Base-by-base conservation (phyloP, 2,888 invertebrate genomes). In the Caenorhabditis wallacei region DNA sequence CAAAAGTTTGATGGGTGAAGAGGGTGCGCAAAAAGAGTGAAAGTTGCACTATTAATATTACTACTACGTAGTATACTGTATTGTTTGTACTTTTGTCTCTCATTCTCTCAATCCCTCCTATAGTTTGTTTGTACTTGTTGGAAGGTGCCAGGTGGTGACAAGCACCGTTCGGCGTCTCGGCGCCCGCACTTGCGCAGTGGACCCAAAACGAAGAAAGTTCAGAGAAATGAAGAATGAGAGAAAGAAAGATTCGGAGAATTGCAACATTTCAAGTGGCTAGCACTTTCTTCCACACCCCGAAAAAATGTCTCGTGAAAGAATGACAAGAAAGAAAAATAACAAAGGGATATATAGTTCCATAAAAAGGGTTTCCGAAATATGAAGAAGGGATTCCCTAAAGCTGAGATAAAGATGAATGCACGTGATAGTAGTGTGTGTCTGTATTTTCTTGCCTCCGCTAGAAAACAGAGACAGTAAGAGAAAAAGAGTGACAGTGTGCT, bases 91-190 rank as follows among this genome's bases (percentile, higher is more conserved):
- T 78, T 69, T 78, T 51, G 61, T 61, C 61, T 51, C 51, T 37
- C 53, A 16, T 61, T 66, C 68, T 76, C 76, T 76, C 76, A 51
- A 53, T 76, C 76, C 59, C 37, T 30, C 69, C 35, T 24, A 53
- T 13, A 78, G 78, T 78, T 78, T 78, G 69, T 78, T 78, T 78
- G 78, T 78, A 78, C 78, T 78, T 78, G 78, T 76, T 78, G 69
- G 78, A 78, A 78, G 78, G 78, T 78, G 78, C 78, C 78, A 78
- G 78, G 69, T 78, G 78, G 78, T 70, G 78, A 48, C 78, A 69
- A 78, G 69, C 78, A 76, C 78, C 69, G 78, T 78, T 78, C 78
- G 78, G 68, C 53, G 76, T 69, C 76, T 54, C 59, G 69, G 76
- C 78, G 78, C 69, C 78, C 37, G 61, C 22, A 69, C 63, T 56